Evolutionary conservation across 2,113 vertebrate species (phyloP).

Genomic region (Opisthocomus hoazin): DNA sequence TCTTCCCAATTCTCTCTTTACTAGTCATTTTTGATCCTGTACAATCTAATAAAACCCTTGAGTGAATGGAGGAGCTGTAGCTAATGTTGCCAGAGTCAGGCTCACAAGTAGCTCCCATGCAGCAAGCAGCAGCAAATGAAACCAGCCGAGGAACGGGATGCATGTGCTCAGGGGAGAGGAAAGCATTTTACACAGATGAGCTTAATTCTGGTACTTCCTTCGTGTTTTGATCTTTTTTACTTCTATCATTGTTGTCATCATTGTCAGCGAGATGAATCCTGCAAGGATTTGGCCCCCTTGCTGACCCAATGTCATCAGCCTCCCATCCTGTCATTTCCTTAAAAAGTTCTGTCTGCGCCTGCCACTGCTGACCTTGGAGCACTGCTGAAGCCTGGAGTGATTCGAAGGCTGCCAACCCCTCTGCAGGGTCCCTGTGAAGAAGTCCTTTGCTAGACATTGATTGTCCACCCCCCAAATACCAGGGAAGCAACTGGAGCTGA

Average conservation of each 20-base stretch:
- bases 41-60: background rate
- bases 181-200: background rate
- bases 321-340: background rate
- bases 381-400: background rate
- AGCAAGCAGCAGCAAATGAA: background rate
- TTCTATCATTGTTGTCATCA: background rate
- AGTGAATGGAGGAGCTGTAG: background rate
- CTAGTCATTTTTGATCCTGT: background rate
- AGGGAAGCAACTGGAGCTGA: background rate
- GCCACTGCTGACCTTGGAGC: background rate
- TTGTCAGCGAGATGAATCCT: background rate
- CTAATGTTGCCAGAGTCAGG: background rate
- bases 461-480: background rate
- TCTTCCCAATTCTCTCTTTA: background rate
- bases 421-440: background rate
- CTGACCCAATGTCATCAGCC: background rate
- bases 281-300: background rate
- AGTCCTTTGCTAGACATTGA: background rate
- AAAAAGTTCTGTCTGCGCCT: background rate
- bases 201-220: background rate
- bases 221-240: background rate
- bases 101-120: background rate
- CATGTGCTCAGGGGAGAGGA: background rate
- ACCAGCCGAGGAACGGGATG: background rate
- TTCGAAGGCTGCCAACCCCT: background rate